A percentile compares a stretch with the other conserved stretches of the same genome.
These are phyloP conservation scores for Andrena praecox DNA, from an alignment of 2,888 invertebrate genomes.

Conservation along the genomic window DNA sequence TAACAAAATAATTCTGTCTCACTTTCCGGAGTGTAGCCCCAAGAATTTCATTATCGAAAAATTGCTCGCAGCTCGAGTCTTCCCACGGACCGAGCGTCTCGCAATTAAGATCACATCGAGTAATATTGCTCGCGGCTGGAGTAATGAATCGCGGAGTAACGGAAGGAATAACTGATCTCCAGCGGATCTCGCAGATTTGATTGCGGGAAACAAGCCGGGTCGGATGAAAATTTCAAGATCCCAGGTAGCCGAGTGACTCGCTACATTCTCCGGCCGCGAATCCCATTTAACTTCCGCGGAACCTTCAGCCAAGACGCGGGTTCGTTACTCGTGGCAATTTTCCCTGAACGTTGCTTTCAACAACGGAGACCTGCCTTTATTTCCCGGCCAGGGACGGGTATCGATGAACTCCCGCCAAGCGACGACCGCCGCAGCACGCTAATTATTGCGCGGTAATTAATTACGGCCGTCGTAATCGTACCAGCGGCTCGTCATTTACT, in stretches of 20 bases:
- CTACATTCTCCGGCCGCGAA: not conserved
- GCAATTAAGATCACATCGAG: not conserved
- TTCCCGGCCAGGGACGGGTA: not conserved
- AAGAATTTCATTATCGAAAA: constrained; percentile 1
- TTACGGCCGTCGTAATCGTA: constrained; percentile 54
- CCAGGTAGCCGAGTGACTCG: not conserved
- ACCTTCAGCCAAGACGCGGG: not conserved
- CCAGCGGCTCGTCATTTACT: constrained; percentile 9
- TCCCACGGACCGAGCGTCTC: not conserved
- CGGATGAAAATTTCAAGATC: not conserved
- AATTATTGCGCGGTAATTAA: constrained; percentile 63
- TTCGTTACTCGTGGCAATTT: constrained; percentile 16
- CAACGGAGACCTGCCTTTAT: not conserved
- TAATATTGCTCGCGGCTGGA: not conserved
- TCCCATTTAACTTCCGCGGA: constrained; percentile 28
- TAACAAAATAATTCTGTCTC: too few species aligned
- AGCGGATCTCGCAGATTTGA: not conserved
- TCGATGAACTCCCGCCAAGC: constrained; percentile 29
- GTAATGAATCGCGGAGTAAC: not conserved
- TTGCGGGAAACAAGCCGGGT: not conserved
- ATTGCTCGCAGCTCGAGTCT: not conserved
- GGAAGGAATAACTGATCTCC: not conserved
- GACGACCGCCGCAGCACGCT: constrained; percentile 37
- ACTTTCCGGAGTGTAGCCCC: too few species aligned
- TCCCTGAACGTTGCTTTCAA: constrained; percentile 14